Conservation (phyloP, 2,888 invertebrate genomes). For the Cylloceria caligata region DNA sequence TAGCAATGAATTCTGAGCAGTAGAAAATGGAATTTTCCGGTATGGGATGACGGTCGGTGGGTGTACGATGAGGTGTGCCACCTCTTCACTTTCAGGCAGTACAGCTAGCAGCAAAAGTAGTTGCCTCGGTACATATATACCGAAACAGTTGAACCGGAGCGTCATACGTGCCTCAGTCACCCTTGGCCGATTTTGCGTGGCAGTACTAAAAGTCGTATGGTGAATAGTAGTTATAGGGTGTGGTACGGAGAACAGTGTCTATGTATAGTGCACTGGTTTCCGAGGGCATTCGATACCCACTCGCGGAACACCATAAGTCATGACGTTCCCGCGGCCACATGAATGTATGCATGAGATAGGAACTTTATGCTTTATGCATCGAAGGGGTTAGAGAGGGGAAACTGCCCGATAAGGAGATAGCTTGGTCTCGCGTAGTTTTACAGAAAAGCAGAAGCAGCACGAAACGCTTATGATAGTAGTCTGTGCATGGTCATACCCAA, state of each 20-base stretch:
- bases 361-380: constrained; percentile 84
- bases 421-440: constrained; percentile 60
- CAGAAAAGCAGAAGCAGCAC: constrained; percentile 51
- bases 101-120: constrained; percentile 50
- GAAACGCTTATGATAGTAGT: constrained; percentile 28
- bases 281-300: constrained; percentile 59
- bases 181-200: constrained; percentile 77
- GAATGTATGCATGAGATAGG: constrained; percentile 84
- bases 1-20: constrained; percentile 66
- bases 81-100: constrained; percentile 27
- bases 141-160: constrained; percentile 72
- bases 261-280: constrained; percentile 45
- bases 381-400: constrained; percentile 73
- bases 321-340: constrained; percentile 78
- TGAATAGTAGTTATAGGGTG: constrained; percentile 46
- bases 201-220: constrained; percentile 70
- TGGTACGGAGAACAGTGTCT: constrained; percentile 40
- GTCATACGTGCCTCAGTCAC: constrained; percentile 81
- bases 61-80: constrained; percentile 46
- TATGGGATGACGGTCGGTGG: constrained; percentile 38
- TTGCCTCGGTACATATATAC: constrained; percentile 48
- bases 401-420: constrained; percentile 78
- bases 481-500: constrained; percentile 40
- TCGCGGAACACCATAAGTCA: constrained; percentile 78
- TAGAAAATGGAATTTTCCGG: constrained; percentile 69